A percentile compares a stretch with the other conserved stretches of the same genome.
phyloP scores from a whole-genome alignment of 1,140 invertebrate genomes.

The Leptinotarsa undecemlineata region DNA sequence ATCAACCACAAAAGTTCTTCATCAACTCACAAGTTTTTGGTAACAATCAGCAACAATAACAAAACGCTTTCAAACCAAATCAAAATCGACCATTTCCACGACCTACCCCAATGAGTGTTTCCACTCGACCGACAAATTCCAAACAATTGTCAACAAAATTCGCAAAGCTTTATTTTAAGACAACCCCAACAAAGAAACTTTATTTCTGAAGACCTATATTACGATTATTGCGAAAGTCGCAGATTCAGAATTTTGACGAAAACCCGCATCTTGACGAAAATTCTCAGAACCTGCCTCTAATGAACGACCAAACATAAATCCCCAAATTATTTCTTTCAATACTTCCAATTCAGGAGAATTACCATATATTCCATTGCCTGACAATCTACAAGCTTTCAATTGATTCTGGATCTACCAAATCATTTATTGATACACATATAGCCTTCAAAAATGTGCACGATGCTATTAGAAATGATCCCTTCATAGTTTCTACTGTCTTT shows the following conservation, averaged over 20 bases:
- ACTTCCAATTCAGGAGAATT: no score
- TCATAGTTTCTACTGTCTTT: no score
- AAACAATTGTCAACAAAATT: background rate
- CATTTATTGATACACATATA: no score
- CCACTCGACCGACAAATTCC: no score
- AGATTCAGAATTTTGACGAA: background rate
- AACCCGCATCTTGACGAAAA: background rate
- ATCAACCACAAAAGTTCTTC: conserved; percentile 19
- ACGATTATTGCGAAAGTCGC: background rate
- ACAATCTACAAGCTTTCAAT: no score
- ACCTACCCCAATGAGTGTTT: conserved; percentile 24
- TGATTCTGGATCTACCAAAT: no score
- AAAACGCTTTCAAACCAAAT: conserved; percentile 30
- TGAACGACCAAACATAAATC: background rate
- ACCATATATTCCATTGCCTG: no score
- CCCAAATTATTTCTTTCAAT: background rate
- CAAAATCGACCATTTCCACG: conserved; percentile 19
- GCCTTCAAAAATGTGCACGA: no score
- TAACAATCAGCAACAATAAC: conserved; percentile 1
- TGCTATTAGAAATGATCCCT: no score
- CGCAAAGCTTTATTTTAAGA: background rate
- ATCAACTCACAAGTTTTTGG: conserved; percentile 20
- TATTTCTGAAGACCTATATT: background rate
- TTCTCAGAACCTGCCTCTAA: background rate
- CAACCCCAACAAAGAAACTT: background rate